These are phyloP conservation scores for Penaeus vannamei DNA, from an alignment of 1,140 invertebrate genomes.

Conservation along the genomic window DNA sequence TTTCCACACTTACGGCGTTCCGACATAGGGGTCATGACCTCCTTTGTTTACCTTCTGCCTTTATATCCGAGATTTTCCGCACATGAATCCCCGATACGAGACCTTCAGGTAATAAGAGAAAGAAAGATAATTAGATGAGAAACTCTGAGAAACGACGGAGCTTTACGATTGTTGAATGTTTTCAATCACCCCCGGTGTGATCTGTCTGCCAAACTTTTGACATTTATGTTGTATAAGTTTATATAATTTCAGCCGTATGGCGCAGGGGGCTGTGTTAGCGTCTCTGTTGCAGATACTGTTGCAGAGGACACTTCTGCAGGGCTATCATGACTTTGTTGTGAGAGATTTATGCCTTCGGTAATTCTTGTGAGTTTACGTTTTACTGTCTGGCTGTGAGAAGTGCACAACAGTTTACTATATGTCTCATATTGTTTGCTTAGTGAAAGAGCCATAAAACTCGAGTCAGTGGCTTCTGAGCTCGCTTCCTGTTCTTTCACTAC, in stretches of 20 bases:
- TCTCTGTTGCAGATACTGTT: no score
- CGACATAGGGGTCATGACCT: not conserved
- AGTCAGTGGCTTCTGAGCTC: no score
- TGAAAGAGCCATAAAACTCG: no score
- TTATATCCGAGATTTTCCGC: not conserved
- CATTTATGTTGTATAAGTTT: slow-evolving; percentile 26
- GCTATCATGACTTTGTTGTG: no score
- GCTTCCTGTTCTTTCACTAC: no score
- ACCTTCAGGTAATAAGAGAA: slow-evolving; percentile 61
- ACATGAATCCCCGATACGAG: slow-evolving; percentile 65
- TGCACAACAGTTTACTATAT: no score
- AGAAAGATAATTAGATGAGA: slow-evolving; percentile 66
- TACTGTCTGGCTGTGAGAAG: no score
- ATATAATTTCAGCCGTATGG: slow-evolving; percentile 13
- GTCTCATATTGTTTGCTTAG: no score
- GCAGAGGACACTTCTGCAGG: no score
- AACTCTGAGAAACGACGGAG: slow-evolving; percentile 29
- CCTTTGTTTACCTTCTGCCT: slow-evolving; percentile 43
- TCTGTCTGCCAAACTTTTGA: slow-evolving; percentile 29
- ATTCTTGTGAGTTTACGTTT: no score
- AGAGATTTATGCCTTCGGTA: no score
- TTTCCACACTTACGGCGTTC: slow-evolving; percentile 3
- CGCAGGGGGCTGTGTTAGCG: slow-evolving; percentile 2
- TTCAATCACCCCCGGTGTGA: slow-evolving; percentile 48
- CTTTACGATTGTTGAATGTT: slow-evolving; percentile 42